Base-by-base conservation (phyloP, 2,888 invertebrate species). In the Thera britannica region DNA sequence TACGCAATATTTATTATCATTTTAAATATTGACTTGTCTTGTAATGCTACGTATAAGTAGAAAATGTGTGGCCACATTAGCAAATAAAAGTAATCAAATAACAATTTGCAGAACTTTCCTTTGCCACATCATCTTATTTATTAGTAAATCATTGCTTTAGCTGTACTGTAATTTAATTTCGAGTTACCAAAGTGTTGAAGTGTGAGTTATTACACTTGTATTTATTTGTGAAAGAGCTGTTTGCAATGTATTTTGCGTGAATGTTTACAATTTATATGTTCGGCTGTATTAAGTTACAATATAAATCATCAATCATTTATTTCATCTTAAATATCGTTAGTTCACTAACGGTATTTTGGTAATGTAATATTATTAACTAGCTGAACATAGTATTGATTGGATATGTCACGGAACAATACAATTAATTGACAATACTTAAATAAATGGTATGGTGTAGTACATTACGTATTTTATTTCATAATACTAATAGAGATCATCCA, bases 171-270 rank as follows among this genome's bases (percentile, higher is more conserved):
- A 86, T 85, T 82, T 89, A 86, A 83, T 88, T 79, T 83, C 84
- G 83, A 87, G 90, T 90, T 90, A 92, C 91, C 91, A 92, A 92
- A 91, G 91, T 90, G 86, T 87, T 86, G 84, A 85, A 59, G 58
- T 67, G 62, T 70, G 72, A 69, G 65, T 65, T 60, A 38, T 66
- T 52, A 58, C 62, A 68, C 62, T 60, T 72, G 56, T 67, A 60
- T 76, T 73, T 67, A 70, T 75, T 70, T 73, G 71, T 75, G 65
- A 75, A 70, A 67, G 64, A 66, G 73, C 72, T 68, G 65, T 68
- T 65, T 73, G 70, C 71, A 67, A 73, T 72, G 74, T 75, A 75
- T 72, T 70, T 67, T 67, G 59, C 55, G 67, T 70, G 67, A 73
- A 68, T 74, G 68, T 72, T 74, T 72, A 71, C 62, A 52, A 61